These are phyloP conservation scores for Archaeoteleia sp. DNA, from an alignment of 2,888 invertebrate genomes.

Conservation along the genomic window DNA sequence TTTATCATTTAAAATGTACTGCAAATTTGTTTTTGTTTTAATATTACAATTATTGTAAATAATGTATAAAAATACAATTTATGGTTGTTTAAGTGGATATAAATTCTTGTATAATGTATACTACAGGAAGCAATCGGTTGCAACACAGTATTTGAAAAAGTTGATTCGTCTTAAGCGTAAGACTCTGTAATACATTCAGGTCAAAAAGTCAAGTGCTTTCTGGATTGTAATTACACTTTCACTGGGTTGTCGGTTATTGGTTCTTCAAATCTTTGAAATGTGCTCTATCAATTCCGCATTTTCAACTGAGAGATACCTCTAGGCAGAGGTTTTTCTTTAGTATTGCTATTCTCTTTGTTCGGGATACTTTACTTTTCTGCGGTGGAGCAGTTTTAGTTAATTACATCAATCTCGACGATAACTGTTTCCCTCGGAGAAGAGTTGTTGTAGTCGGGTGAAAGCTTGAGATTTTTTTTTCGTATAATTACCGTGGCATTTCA, in stretches of 20 bases:
- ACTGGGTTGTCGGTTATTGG: slow-evolving; percentile 35
- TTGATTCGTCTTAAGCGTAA: too few relatives aligned
- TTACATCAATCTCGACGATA: slow-evolving; percentile 45
- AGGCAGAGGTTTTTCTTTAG: slow-evolving; percentile 23
- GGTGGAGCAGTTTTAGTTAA: slow-evolving; percentile 41
- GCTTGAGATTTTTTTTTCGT: too few relatives aligned
- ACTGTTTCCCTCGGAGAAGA: slow-evolving; percentile 27
- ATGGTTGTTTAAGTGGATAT: too few relatives aligned
- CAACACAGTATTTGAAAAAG: too few relatives aligned
- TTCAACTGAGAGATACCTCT: background rate
- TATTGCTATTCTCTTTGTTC: slow-evolving; percentile 34
- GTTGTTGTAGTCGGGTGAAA: too few relatives aligned
- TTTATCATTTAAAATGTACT: too few relatives aligned
- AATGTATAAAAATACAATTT: too few relatives aligned
- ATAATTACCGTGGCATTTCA: too few relatives aligned
- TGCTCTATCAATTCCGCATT: slow-evolving; percentile 18
- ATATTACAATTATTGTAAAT: too few relatives aligned
- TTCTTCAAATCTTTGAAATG: slow-evolving; percentile 30
- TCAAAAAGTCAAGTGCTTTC: slow-evolving; percentile 33
- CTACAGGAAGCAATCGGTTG: too few relatives aligned
- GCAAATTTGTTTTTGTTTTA: too few relatives aligned
- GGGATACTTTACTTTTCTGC: slow-evolving; percentile 2
- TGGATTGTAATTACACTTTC: slow-evolving; percentile 40
- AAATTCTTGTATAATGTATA: too few relatives aligned
- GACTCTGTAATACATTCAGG: slow-evolving; percentile 30